Evolutionary conservation across 2,797 vertebrate species (phyloP), one percentile per base, ranked within the genome.

Genomic region (Dromococcyx pavoninus): DNA sequence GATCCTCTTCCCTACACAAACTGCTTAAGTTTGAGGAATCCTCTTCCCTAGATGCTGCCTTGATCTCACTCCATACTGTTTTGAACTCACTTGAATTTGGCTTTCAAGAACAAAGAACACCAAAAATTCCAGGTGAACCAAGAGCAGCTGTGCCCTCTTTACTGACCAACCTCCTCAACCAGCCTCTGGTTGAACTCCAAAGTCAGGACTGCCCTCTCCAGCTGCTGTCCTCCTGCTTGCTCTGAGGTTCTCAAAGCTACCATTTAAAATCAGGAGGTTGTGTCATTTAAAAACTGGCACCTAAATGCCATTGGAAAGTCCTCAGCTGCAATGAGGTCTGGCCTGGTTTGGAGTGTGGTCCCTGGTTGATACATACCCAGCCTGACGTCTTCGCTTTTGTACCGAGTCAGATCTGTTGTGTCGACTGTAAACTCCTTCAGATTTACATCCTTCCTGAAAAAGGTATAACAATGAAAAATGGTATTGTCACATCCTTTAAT

Each of bases 351-450:
- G 27, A 64, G 58, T 50, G 64, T 2, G 11, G 57, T 15, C 75
- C n/a, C 56, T 64, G 54, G 35, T 5, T 41, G 39, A 16, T 7
- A 69, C 95, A 71, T 97, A 99, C 99, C 99, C 97, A 99, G 98
- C 69, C 97, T 98, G 96, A 99, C 96, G 65, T 98, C 97, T 81
- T 99, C 98, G 25, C 97, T 98, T 98, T 94, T 98, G 90, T 96
- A 98, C 57, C 95, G 88, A 91, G 97, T 97, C 96, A 98, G 94
- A 89, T 99, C 98, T 67, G 98, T 98, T 5, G 98, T 95, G 76
- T 98, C 98, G 58, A 98, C 92, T 53, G 98, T 95, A 39, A 98
- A 97, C 81, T 99, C 98, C 17, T 96, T 98, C 33, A 96, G 89
- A 13, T 97, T 97, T 88, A 97, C 79, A 8, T 97, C 97, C 81